Evolutionary conservation across 37 sponge, comb jelly and placozoan species (phyloP).

Genomic region (Geodia barretti): DNA sequence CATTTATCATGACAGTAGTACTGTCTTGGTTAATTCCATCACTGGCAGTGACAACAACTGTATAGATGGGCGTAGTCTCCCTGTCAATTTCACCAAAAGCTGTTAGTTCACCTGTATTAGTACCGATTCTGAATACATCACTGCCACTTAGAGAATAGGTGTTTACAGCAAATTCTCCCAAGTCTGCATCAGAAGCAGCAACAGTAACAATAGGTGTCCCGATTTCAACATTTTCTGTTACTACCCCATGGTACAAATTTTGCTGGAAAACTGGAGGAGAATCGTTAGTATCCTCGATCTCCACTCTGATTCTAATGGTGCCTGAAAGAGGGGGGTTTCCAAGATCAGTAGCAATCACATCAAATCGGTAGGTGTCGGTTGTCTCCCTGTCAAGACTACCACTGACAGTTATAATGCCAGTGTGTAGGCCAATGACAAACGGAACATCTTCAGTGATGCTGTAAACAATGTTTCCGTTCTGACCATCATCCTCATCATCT

Average conservation of each 20-base stretch:
- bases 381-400: constrained; percentile 12
- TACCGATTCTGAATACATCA: constrained; percentile 33
- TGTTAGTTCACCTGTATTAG: constrained; percentile 22
- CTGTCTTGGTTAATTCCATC: constrained; percentile 35
- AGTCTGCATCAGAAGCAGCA: constrained; percentile 50
- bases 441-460: constrained; percentile 23
- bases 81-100: constrained; percentile 25
- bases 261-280: constrained; percentile 50
- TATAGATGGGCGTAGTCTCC: constrained; percentile 35
- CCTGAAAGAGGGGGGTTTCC: constrained; percentile 41
- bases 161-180: background rate
- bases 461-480: constrained; percentile 64
- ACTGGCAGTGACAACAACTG: constrained; percentile 24
- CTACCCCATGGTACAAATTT: background rate
- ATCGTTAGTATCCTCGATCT: constrained; percentile 48
- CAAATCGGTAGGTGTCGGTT: constrained; percentile 17
- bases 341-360: constrained; percentile 55
- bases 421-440: constrained; percentile 21
- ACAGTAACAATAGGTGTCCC: constrained; percentile 34
- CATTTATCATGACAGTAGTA: constrained; percentile 23
- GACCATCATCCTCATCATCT: constrained; percentile 54
- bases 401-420: background rate
- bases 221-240: constrained; percentile 10
- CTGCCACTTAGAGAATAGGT: constrained; percentile 25
- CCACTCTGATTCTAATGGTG: constrained; percentile 17